phyloP scores from a whole-genome alignment of 92 coral and sea anemone species.

The Umimayanthus kanabou region DNA sequence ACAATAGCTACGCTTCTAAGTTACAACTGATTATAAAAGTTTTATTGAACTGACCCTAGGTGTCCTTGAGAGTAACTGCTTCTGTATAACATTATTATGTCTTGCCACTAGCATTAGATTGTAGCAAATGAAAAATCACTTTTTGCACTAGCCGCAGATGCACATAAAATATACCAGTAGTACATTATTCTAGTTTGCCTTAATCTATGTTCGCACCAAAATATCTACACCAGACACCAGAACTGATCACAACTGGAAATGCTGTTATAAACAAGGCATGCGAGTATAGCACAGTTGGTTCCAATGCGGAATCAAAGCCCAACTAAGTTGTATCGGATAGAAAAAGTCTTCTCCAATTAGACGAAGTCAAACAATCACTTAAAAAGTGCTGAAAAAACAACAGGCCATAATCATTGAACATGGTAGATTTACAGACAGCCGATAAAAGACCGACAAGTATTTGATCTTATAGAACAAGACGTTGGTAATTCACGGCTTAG shows the following conservation, averaged over 20 bases:
- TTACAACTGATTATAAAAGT: no score
- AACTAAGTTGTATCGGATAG: background rate
- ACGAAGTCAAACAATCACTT: background rate
- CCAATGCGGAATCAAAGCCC: background rate
- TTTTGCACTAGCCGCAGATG: background rate
- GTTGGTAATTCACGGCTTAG: no score
- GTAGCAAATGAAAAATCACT: no score
- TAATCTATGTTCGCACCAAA: background rate
- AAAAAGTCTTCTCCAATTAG: background rate
- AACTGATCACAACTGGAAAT: background rate
- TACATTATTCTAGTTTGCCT: background rate
- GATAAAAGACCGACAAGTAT: background rate
- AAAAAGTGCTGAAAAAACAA: background rate
- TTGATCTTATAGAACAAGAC: background rate
- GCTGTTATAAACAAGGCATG: background rate
- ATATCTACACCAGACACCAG: background rate
- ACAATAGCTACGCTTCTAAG: no score
- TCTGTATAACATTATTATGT: no score
- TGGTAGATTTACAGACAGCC: no score
- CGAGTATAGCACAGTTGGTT: background rate
- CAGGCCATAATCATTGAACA: no score
- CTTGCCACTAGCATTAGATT: no score
- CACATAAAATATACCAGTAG: no score
- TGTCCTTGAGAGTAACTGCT: no score
- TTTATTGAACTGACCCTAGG: no score